Conservation (phyloP, 2,797 vertebrate species). For the Microctenopoma steveboyesi region DNA sequence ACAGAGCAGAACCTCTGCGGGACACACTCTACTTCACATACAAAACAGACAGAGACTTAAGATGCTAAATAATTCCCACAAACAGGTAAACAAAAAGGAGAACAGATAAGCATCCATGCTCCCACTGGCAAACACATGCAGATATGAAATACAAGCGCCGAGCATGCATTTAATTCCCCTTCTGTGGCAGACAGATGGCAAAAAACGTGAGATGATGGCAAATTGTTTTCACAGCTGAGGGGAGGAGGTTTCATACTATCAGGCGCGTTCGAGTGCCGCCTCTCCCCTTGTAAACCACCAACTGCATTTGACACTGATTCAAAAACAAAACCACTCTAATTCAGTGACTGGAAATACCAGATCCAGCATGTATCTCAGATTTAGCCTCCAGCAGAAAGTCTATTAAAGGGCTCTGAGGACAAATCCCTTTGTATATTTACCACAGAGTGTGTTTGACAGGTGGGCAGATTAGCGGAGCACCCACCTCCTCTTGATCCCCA, state of each 20-base stretch:
- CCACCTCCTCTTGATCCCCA: conserved; percentile 50
- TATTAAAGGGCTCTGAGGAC: conserved; percentile 36
- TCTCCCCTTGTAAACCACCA: conserved; percentile 11
- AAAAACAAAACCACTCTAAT: conserved; percentile 20
- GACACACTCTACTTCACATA: not conserved
- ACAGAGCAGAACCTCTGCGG: conserved; percentile 17
- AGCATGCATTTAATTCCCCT: conserved; percentile 27
- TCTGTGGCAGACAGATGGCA: conserved; percentile 49
- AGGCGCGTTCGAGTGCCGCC: conserved; percentile 5
- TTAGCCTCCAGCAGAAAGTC: conserved; percentile 7
- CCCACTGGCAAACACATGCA: conserved; percentile 3
- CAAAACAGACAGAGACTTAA: conserved; percentile 23
- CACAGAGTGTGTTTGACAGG: conserved; percentile 62
- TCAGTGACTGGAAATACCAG: conserved; percentile 10
- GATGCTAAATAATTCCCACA: conserved; percentile 30
- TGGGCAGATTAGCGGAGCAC: conserved; percentile 65
- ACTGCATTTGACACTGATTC: conserved; percentile 12
- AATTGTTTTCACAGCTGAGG: conserved; percentile 44
- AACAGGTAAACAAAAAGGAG: conserved; percentile 43
- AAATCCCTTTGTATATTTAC: conserved; percentile 63
- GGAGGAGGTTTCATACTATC: conserved; percentile 26
- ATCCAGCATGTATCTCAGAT: conserved; percentile 15
- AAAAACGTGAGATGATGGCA: conserved; percentile 49
- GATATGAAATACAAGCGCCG: conserved; percentile 26
- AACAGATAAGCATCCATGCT: conserved; percentile 17